Conservation (phyloP, 2,113 vertebrate genomes). For the Lasiurus cinereus region DNA sequence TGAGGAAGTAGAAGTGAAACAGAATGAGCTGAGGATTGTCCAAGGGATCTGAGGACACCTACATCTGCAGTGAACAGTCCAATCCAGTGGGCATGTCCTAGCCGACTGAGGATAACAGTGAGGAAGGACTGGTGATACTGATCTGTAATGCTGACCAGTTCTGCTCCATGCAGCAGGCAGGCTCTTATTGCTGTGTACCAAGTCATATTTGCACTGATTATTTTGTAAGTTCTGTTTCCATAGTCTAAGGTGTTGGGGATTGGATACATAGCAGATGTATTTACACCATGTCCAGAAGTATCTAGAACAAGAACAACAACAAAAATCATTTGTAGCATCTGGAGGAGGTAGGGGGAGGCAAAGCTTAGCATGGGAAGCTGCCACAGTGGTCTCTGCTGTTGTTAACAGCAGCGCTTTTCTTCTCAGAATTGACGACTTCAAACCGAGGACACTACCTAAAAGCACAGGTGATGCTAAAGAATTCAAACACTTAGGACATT, state of each 20-base stretch:
- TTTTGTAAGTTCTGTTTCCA: constrained; percentile 91
- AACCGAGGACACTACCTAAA: neutral
- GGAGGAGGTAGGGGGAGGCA: neutral
- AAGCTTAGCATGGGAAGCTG: neutral
- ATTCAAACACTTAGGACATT: neutral
- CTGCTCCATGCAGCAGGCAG: constrained; percentile 89
- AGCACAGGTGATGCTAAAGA: neutral
- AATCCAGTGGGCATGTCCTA: constrained; percentile 94
- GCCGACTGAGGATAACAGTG: constrained; percentile 91
- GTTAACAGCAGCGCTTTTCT: constrained; percentile 17
- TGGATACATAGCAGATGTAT: constrained; percentile 87
- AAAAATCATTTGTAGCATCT: constrained; percentile 43
- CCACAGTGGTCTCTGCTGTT: neutral
- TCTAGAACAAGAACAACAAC: constrained; percentile 82
- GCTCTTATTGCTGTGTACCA: constrained; percentile 93
- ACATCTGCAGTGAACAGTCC: constrained; percentile 93
- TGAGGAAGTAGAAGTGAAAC: constrained; percentile 13
- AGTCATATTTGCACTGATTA: constrained; percentile 94
- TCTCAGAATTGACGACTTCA: neutral
- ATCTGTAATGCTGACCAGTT: constrained; percentile 94
- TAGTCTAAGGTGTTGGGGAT: constrained; percentile 91
- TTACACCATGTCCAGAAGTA: constrained; percentile 74
- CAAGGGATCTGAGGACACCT: constrained; percentile 81
- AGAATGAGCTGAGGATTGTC: neutral
- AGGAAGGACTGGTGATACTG: constrained; percentile 96